Conservation (phyloP, 2,888 invertebrate species). For the Rhagium mordax region DNA sequence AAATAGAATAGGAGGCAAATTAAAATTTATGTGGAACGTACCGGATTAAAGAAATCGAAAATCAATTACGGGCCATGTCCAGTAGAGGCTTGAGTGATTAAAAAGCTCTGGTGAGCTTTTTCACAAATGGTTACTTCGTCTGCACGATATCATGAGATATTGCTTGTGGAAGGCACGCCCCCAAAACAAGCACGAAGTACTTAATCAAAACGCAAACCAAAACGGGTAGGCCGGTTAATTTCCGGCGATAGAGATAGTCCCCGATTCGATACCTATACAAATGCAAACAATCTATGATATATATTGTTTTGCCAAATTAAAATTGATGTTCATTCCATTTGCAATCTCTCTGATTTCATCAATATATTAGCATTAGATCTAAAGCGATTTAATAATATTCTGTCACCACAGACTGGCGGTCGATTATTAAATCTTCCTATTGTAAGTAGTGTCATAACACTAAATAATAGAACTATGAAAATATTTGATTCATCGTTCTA, state of each 20-base stretch:
- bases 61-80: slow-evolving; percentile 55
- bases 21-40: slow-evolving; percentile 51
- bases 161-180: slow-evolving; percentile 41
- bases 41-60: slow-evolving; percentile 53
- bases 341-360: slow-evolving; percentile 17
- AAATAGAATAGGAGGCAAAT: slow-evolving; percentile 45
- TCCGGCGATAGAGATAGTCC: slow-evolving; percentile 52
- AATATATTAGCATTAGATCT: slow-evolving; percentile 16
- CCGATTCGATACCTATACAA: slow-evolving; percentile 47
- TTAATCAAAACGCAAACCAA: slow-evolving; percentile 51
- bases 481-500: too few species aligned
- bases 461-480: too few species aligned
- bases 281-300: slow-evolving; percentile 52
- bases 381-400: not conserved
- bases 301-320: slow-evolving; percentile 54
- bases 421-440: slow-evolving; percentile 5
- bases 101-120: slow-evolving; percentile 49
- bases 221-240: slow-evolving; percentile 51
- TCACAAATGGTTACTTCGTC: slow-evolving; percentile 51
- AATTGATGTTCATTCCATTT: slow-evolving; percentile 49
- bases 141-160: slow-evolving; percentile 55
- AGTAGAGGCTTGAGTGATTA: slow-evolving; percentile 53
- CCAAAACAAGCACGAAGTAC: slow-evolving; percentile 43
- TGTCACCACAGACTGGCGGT: not conserved
- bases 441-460: not conserved